These are phyloP conservation scores for Moxostoma hubbsi DNA, from an alignment of 2,797 vertebrate genomes.

Conservation along the genomic window DNA sequence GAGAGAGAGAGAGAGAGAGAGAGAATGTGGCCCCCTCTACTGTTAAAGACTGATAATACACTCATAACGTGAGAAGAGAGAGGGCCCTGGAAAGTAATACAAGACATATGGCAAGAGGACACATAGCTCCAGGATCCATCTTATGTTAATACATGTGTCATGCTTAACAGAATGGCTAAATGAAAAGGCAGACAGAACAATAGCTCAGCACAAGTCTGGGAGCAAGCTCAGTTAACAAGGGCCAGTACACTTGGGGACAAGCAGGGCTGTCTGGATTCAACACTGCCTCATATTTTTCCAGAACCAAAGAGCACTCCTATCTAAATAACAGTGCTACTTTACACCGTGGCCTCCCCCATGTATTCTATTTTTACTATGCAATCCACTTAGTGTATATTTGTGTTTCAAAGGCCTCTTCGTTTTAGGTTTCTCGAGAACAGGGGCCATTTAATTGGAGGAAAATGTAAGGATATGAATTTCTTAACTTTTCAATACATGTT, in stretches of 20 bases:
- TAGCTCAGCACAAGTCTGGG: constrained; percentile 70
- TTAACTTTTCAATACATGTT: constrained; percentile 37
- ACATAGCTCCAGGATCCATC: constrained; percentile 81
- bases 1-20: no score
- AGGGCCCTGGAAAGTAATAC: constrained; percentile 68
- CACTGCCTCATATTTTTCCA: constrained; percentile 57
- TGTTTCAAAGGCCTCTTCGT: constrained; percentile 30
- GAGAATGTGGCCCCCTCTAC: constrained; percentile 69
- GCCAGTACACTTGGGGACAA: constrained; percentile 62
- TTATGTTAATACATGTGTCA: constrained; percentile 81
- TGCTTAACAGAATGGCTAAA: constrained; percentile 83
- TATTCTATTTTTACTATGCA: constrained; percentile 48
- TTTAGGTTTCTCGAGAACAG: constrained; percentile 34
- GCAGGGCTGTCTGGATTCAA: constrained; percentile 60
- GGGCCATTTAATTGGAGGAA: constrained; percentile 29
- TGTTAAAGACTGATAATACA: constrained; percentile 56
- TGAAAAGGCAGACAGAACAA: constrained; percentile 75
- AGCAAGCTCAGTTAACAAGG: constrained; percentile 70
- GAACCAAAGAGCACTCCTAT: constrained; percentile 23
- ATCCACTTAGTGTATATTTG: constrained; percentile 49
- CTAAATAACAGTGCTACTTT: constrained; percentile 23
- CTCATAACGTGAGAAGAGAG: constrained; percentile 41
- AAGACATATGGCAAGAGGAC: constrained; percentile 79
- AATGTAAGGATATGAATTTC: constrained; percentile 30
- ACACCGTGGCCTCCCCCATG: constrained; percentile 42